Base-by-base conservation (phyloP, 1,140 invertebrate genomes). In the Temnothorax longispinosus region DNA sequence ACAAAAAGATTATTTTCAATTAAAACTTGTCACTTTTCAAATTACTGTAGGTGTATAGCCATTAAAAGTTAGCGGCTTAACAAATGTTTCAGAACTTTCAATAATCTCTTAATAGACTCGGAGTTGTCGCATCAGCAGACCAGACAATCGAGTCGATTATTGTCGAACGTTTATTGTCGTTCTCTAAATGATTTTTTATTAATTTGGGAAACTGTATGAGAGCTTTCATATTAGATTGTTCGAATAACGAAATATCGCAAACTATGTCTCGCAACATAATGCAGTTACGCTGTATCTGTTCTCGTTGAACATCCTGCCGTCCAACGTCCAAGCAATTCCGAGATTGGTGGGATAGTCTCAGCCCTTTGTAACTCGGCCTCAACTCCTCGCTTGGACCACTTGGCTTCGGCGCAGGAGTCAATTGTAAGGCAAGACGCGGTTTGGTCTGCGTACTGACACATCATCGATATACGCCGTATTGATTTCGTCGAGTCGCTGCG, bases 391-490 rank as follows among this genome's bases (percentile, higher is more conserved):
- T 35, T 5, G 2, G 58, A 72, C 35, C 74, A 74, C 69, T 87
- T 78, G 89, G 76, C 84, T 87, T 58, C 89, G 65, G 13, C 56
- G 58, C 67, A 60, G 67, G 76, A 87, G 80, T 21, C 76, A 90
- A 89, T 89, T 89, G 88, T 81, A 75, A 86, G 67, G 72, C 74
- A 58, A 44, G 67, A 62, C 54, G 32, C 54, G 32, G 84, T 77
- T 41, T 41, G 44, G 38, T 80, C 75, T 89, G 78, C 69, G 71
- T 80, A 87, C 80, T 89, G 89, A 87, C 88, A 87, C 77, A 87
- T 90, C 78, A 76, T 76, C 88, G 78, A 89, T 81, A 89, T 80
- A 89, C 60, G 52, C n/a, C 47, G 71, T 90, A 90, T 90, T 69
- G 89, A 90, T 88, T 90, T 88, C 75, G 85, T 88, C 75, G 85